Base-by-base conservation (phyloP, 35 echinoderm and acorn worm species). In the Stichopus chloronotus region DNA sequence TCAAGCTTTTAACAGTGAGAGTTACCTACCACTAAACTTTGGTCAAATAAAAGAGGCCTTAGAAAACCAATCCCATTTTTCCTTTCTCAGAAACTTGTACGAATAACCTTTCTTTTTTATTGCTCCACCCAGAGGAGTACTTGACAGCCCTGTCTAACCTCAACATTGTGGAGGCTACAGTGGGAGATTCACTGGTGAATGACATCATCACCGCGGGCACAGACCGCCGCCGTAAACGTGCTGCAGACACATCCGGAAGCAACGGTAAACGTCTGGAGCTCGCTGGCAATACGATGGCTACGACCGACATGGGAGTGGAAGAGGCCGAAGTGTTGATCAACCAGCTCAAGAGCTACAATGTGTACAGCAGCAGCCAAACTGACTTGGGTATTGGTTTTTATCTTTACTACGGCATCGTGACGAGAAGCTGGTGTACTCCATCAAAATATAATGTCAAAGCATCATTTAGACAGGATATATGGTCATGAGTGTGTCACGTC, bases 301-400 rank as follows among this genome's bases (percentile, higher is more conserved):
- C 43, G 19, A 83, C 19, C 20, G 80, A 43, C 80, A 56, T 83
- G 80, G 80, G 55, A 7, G 55, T 52, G 8, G 14, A 14, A 6
- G 10, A 12, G 19, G 80, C 80, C 17, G 80, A 83, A 16, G 11
- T 83, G 52, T 55, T 55, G 55, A 83, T 83, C 1, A 55, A 52
- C 19, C 7, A 83, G 55, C 25, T 83, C 8, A 53, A 6, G 0
- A 43, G 14, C 12, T 83, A 11, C 55, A 19, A 83, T 12, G 12
- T 52, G 43, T 17, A 55, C 9, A 17, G 17, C 7, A 83, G 80
- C 52, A 83, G 43, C n/a, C 80, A 83, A 57, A n/a, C 52, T 83
- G 80, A 83, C n/a, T 53, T 83, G 80, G 80, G 80, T 83, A 83
- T 83, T 24, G n/a, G 17, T 65, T 65, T 65, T 65, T 14, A 43